Conservation (phyloP, 2,797 vertebrate species). For the Miichthys miiuy region DNA sequence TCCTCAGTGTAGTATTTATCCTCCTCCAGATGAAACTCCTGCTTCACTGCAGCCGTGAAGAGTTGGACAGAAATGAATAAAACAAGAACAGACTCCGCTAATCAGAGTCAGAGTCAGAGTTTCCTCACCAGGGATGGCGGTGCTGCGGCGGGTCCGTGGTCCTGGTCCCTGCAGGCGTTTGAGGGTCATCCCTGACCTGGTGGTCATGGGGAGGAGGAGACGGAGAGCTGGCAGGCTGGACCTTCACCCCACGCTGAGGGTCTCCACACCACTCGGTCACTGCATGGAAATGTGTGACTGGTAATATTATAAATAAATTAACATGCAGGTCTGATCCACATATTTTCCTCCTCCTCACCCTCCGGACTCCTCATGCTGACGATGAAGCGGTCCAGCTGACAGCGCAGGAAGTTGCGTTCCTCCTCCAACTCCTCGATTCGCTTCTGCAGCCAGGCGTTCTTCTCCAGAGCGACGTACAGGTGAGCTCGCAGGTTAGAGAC, state of each 20-base stretch:
- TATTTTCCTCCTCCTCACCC: constrained; percentile 43
- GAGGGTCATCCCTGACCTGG: constrained; percentile 82
- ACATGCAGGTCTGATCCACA: too few species aligned
- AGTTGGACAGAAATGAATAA: neutral
- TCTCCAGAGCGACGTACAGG: constrained; percentile 90
- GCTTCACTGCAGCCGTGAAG: constrained; percentile 69
- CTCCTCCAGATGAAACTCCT: constrained; percentile 81
- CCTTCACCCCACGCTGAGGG: constrained; percentile 62
- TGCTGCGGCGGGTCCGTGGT: constrained; percentile 58
- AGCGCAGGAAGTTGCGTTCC: constrained; percentile 91
- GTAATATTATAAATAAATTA: too few species aligned
- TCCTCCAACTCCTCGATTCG: constrained; percentile 93
- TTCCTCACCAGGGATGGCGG: constrained; percentile 69
- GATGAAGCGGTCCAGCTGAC: constrained; percentile 92
- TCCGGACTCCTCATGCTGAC: constrained; percentile 82
- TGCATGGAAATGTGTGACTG: neutral
- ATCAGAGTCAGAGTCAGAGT: too few species aligned
- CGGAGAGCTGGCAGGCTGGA: constrained; percentile 56
- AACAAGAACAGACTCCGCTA: neutral
- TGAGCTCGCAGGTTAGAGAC: constrained; percentile 88
- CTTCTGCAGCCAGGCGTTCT: constrained; percentile 92
- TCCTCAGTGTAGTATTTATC: constrained; percentile 85
- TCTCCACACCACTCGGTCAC: constrained; percentile 71
- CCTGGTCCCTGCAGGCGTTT: constrained; percentile 70
- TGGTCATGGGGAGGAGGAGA: constrained; percentile 82